phyloP scores from a whole-genome alignment of 2,888 invertebrate species.

The Thumatha senex region DNA sequence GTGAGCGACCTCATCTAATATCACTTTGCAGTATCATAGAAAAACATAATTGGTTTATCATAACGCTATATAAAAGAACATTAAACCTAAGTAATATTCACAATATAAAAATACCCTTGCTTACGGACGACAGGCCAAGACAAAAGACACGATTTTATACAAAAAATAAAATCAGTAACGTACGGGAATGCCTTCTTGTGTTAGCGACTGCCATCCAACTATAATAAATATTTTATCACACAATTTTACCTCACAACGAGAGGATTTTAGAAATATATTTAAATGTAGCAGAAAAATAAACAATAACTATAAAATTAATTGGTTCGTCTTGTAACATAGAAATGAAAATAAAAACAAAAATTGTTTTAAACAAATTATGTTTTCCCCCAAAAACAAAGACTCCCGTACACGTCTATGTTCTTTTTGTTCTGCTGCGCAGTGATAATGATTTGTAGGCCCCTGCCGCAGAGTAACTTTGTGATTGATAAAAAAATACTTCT shows the following conservation, averaged over 20 bases:
- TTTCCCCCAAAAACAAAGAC: slow-evolving; percentile 78
- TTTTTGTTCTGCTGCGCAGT: slow-evolving; percentile 43
- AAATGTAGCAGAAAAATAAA: slow-evolving; percentile 33
- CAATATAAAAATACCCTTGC: slow-evolving; percentile 73
- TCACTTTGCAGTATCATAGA: slow-evolving; percentile 66
- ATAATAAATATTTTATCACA: slow-evolving; percentile 79
- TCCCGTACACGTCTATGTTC: slow-evolving; percentile 82
- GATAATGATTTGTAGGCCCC: slow-evolving; percentile 55
- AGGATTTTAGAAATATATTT: slow-evolving; percentile 52
- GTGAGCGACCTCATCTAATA: slow-evolving; percentile 67
- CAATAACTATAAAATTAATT: slow-evolving; percentile 41
- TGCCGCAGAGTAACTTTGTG: slow-evolving; percentile 70
- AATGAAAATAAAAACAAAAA: slow-evolving; percentile 39
- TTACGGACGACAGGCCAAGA: slow-evolving; percentile 82
- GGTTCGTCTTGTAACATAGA: slow-evolving; percentile 34
- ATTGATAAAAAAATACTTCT: slow-evolving; percentile 66
- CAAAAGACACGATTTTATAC: slow-evolving; percentile 81
- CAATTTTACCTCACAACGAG: slow-evolving; percentile 54
- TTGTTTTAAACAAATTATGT: slow-evolving; percentile 71
- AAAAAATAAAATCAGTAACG: slow-evolving; percentile 79
- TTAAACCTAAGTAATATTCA: slow-evolving; percentile 69
- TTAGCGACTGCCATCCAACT: slow-evolving; percentile 80
- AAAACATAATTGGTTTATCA: slow-evolving; percentile 79
- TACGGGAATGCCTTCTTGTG: slow-evolving; percentile 79
- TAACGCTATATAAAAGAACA: slow-evolving; percentile 59